These are phyloP conservation scores for Heterodera filipjevi DNA, from an alignment of 2,888 invertebrate species.

Conservation along the genomic window DNA sequence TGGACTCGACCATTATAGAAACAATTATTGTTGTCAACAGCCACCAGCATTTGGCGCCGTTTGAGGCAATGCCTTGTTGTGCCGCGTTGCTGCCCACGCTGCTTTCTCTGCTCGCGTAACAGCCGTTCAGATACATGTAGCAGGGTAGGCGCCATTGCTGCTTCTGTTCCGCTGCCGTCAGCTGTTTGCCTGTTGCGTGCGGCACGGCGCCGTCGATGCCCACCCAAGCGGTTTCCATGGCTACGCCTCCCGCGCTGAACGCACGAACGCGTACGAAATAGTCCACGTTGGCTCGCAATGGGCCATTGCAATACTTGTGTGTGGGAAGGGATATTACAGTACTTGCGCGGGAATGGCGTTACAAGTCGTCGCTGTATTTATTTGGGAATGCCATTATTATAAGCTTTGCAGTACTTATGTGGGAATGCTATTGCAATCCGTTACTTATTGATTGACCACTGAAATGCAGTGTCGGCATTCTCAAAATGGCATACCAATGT, in stretches of 20 bases:
- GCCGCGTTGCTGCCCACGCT: background rate
- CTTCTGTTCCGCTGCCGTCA: conserved; percentile 10
- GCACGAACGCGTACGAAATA: conserved; percentile 61
- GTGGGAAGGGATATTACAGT: background rate
- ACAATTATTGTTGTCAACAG: background rate
- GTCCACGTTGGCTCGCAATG: conserved; percentile 54
- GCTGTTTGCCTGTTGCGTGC: conserved; percentile 34
- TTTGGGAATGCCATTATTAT: too few species aligned
- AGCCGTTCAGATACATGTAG: conserved; percentile 63
- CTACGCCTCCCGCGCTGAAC: conserved; percentile 58
- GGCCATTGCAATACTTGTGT: conserved; percentile 63
- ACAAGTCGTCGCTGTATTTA: too few species aligned
- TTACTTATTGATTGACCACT: too few species aligned
- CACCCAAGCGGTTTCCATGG: conserved; percentile 50
- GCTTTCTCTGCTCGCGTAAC: conserved; percentile 30
- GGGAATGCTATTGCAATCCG: too few species aligned
- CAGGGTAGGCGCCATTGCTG: conserved; percentile 58
- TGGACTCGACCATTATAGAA: too few species aligned
- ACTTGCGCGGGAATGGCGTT: too few species aligned
- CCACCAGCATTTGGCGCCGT: background rate
- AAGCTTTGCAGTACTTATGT: too few species aligned
- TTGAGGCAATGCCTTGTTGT: background rate
- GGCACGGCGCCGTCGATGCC: conserved; percentile 14
- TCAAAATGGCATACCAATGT: too few species aligned
- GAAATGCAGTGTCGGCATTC: too few species aligned